Conservation (phyloP, 2,888 invertebrate species). For the Agrochola litura region DNA sequence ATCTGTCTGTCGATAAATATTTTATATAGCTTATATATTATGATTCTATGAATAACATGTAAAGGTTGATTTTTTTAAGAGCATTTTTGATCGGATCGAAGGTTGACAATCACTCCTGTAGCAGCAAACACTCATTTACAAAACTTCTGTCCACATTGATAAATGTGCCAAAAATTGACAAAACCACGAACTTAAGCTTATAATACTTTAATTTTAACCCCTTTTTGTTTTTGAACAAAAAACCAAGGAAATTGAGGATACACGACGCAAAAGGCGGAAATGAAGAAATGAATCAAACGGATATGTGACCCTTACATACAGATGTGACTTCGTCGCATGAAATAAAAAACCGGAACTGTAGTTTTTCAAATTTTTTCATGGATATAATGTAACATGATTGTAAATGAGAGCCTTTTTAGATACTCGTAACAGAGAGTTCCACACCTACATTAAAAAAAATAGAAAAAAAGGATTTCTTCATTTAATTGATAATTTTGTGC, state of each 20-base stretch:
- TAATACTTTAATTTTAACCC: constrained; percentile 22
- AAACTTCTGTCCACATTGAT: neutral
- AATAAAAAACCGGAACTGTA: constrained; percentile 11
- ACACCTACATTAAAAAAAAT: no score
- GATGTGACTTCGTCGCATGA: constrained; percentile 5
- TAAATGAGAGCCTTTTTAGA: neutral
- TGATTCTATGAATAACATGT: neutral
- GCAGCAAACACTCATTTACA: neutral
- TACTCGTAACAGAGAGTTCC: neutral
- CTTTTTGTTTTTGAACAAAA: constrained; percentile 56
- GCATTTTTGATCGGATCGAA: neutral
- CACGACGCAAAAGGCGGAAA: constrained; percentile 57
- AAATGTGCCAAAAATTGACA: neutral
- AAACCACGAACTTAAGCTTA: neutral
- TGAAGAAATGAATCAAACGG: constrained; percentile 12
- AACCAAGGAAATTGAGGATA: constrained; percentile 59
- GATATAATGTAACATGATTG: neutral
- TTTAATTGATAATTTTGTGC: neutral
- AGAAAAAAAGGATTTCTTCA: neutral
- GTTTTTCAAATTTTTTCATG: neutral
- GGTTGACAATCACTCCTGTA: neutral
- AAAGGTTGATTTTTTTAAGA: neutral
- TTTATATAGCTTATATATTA: no score
- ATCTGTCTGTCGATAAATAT: constrained; percentile 91
- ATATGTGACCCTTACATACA: constrained; percentile 11